Base-by-base conservation (phyloP, 2,888 invertebrate genomes). In the Lasius platythorax region DNA sequence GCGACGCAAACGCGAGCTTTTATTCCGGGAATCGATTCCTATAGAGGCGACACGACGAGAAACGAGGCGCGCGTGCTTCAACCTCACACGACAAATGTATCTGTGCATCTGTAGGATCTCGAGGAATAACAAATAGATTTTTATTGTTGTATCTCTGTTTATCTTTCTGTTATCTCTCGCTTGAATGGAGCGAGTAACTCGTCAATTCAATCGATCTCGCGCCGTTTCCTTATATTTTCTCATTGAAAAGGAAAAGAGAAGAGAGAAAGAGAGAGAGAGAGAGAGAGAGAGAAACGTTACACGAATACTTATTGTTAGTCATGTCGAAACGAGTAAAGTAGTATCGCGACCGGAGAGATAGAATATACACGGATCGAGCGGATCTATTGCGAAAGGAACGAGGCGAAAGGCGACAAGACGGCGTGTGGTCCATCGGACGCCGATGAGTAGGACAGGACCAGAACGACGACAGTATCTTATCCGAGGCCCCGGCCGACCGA, bases 361-460 rank as follows among this genome's bases (percentile, higher is more conserved):
- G 66, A 66, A 85, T 12, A 37, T 37, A 23, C 33, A 23, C 37
- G 61, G 33, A 11, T 8, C 58, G 43, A 23, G 58, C 12, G 70
- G 58, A 61, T 73, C 61, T 73, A 61, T 79, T 73, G 74, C 58
- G 61, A 79, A 61, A 79, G 79, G 83, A 12, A 87, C 85, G 79
- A 86, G 84, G 85, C 37, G 88, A 91, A 90, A 91, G 90, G 92
- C 91, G 92, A 92, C 89, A 91, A 92, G 89, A 91, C 92, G 91
- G 50, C 91, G 93, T 93, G 93, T 93, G 93, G 93, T 93, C 93
- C 89, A 86, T 84, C 89, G 85, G 84, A 89, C 89, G 88, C 89
- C 92, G 91, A 92, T 91, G 91, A 91, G 90, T 89, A 90, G 90
- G 92, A 92, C 92, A 89, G 81, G 86, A 90, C 88, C 88, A 90